Percentiles rank a stretch among this genome's conserved stretches.
phyloP scores from a whole-genome alignment of 2,113 vertebrate genomes.

The Eulacestoma nigropectus region DNA sequence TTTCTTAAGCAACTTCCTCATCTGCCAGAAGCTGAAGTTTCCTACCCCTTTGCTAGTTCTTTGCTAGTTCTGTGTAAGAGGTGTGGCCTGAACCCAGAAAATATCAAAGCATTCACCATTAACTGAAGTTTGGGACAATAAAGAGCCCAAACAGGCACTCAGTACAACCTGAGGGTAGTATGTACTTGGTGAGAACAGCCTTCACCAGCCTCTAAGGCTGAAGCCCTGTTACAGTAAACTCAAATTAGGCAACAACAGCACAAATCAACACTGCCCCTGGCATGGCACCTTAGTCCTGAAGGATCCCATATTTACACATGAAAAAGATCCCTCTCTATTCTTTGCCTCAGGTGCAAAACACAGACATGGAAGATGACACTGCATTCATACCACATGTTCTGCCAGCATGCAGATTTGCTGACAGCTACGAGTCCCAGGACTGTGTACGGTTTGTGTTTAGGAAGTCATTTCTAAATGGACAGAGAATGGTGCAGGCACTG shows the following conservation, averaged over 20 bases:
- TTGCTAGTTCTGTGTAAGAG: background rate
- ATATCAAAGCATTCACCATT: background rate
- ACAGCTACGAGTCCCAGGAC: background rate
- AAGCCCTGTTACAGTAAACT: background rate
- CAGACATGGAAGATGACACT: background rate
- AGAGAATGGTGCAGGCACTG: rapidly evolving
- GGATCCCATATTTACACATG: background rate
- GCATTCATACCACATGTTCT: background rate
- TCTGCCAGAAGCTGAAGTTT: background rate
- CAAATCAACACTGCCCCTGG: background rate
- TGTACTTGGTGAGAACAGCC: background rate
- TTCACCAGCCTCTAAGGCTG: background rate
- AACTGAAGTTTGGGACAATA: background rate
- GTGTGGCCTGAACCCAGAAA: background rate
- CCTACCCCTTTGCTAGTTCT: background rate
- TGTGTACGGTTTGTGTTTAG: background rate
- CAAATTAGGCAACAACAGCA: background rate
- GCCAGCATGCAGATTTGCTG: background rate
- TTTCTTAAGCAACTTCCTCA: slow-evolving; percentile 26
- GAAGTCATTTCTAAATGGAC: background rate
- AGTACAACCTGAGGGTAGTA: rapidly evolving
- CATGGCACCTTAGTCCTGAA: background rate
- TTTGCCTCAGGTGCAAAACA: background rate
- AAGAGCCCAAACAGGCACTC: background rate
- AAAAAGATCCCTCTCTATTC: background rate